Percentiles rank a stretch among this genome's conserved stretches.
phyloP scores from a whole-genome alignment of 2,888 invertebrate species.

The Protonemura montana region DNA sequence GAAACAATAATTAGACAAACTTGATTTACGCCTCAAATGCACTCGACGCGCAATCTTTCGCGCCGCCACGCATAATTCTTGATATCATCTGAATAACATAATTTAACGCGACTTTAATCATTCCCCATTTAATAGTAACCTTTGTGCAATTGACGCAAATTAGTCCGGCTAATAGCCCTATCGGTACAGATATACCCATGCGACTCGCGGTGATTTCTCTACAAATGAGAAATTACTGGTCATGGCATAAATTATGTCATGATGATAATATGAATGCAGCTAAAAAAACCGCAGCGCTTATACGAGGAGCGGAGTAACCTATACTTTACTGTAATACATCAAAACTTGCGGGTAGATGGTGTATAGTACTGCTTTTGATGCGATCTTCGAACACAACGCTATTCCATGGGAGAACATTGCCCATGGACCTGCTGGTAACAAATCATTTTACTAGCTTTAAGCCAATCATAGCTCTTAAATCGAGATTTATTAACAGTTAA shows the following conservation, averaged over 20 bases:
- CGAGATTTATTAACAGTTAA: constrained; percentile 39
- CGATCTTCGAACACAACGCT: not conserved
- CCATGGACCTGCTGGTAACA: constrained; percentile 22
- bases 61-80: constrained; percentile 3
- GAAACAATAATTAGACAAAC: not conserved
- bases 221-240: constrained; percentile 26
- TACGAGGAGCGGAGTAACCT: constrained; percentile 19
- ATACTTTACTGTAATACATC: constrained; percentile 36
- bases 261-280: constrained; percentile 19
- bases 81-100: not conserved
- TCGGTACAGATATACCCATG: constrained; percentile 19
- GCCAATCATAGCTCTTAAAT: constrained; percentile 25
- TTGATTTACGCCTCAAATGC: not conserved
- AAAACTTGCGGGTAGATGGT: not conserved
- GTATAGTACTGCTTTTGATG: not conserved
- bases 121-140: constrained; percentile 8
- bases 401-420: not conserved
- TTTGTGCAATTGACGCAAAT: constrained; percentile 21
- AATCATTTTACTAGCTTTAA: constrained; percentile 12
- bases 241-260: constrained; percentile 27
- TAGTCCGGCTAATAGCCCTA: constrained; percentile 35
- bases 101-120: constrained; percentile 9
- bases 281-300: constrained; percentile 26
- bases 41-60: not conserved
- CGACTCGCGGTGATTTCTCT: constrained; percentile 22